Evolutionary conservation across 2,113 vertebrate species (phyloP).

Genomic region (Nothobranchius furzeri): DNA sequence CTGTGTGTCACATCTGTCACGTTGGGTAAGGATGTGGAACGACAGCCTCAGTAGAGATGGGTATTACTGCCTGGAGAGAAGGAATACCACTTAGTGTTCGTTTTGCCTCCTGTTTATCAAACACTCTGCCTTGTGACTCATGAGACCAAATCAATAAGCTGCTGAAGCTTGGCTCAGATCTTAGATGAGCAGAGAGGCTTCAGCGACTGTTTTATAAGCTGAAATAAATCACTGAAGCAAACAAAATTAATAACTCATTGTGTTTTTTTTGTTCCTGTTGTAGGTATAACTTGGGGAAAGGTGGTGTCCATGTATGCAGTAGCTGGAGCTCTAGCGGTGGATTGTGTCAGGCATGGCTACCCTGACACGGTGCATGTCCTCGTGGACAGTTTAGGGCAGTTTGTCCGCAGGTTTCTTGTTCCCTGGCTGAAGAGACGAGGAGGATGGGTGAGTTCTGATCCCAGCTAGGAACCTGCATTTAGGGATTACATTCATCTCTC

Average conservation of each 20-base stretch:
- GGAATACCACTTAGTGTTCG: not conserved
- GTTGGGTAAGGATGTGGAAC: conserved; percentile 17
- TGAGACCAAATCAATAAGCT: conserved; percentile 17
- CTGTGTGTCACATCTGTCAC: conserved; percentile 1
- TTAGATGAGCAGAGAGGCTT: not conserved
- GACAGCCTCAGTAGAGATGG: not conserved
- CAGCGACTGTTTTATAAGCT: too few relatives aligned
- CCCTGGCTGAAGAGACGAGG: conserved; percentile 89
- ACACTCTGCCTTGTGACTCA: not conserved
- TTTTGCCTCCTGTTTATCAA: not conserved
- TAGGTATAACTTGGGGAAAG: conserved; percentile 98
- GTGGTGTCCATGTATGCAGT: conserved; percentile 92
- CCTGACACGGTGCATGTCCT: conserved; percentile 86
- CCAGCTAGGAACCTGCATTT: not conserved
- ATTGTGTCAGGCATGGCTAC: conserved; percentile 89
- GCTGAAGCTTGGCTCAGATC: not conserved
- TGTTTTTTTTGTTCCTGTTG: not conserved
- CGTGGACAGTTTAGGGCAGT: conserved; percentile 93
- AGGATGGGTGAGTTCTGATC: conserved; percentile 87
- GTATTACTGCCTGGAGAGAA: not conserved
- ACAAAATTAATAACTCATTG: too few relatives aligned
- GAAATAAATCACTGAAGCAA: too few relatives aligned
- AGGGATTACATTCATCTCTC: too few relatives aligned
- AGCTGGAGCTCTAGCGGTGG: conserved; percentile 90
- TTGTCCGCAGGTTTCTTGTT: conserved; percentile 89